Base-by-base conservation (phyloP, 2,888 invertebrate genomes). In the Chrysolina haemoptera region DNA sequence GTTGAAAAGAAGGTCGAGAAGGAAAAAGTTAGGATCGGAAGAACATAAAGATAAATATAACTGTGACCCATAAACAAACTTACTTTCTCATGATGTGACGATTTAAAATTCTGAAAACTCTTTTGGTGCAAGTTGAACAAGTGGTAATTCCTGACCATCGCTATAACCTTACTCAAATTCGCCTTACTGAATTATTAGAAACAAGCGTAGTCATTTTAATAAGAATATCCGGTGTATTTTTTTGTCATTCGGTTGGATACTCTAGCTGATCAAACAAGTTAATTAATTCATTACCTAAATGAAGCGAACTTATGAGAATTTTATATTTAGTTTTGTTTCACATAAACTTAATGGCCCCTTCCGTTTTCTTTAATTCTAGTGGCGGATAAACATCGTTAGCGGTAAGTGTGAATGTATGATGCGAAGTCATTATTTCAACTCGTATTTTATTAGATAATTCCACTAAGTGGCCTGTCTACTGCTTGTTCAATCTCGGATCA, bases 301-400 rank as follows among this genome's bases (percentile, higher is more conserved):
- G 69, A 62, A 70, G 73, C 78, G 80, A 82, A 81, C 82, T 83
- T 83, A 82, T 82, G 85, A 84, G 84, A 84, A 83, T 82, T 81
- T 78, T 75, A 76, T 77, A 74, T 80, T 77, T 76, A 80, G 77
- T 79, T 78, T 74, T 77, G 79, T 79, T 84, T 83, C 83, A 82
- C 83, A 84, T 82, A 84, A 84, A 84, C 84, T 86, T 86, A 87
- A 86, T 85, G 86, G 83, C 85, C 86, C 82, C 85, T 87, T 87
- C 87, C 87, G 87, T 86, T 87, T 87, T 87, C 86, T 87, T 87
- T 80, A 85, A 85, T 86, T 85, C 84, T 80, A 83, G 79, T 82
- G 83, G 84, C 87, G 88, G 87, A 87, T 85, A 86, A 83, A 84
- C 80, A 83, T 85, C 78, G 86, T 88, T 87, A 87, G 84, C 83